Evolutionary conservation across 1,140 invertebrate genomes (phyloP).

Genomic region (Drosophila ironensis): DNA sequence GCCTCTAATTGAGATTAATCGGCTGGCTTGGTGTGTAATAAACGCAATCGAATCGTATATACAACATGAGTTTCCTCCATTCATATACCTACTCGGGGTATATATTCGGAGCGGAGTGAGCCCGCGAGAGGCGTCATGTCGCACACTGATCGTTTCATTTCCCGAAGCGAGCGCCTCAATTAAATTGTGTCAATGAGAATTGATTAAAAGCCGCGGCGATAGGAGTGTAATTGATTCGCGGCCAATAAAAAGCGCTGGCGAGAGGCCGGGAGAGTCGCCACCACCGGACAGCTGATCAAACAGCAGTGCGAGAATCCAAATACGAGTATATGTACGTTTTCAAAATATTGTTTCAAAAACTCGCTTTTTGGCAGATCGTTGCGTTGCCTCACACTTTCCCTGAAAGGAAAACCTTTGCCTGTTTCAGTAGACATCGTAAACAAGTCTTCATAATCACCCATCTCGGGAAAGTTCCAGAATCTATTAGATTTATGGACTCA

Average conservation of each 20-base stretch:
- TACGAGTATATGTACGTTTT: slow-evolving; percentile 5
- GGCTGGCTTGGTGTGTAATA: slow-evolving; percentile 32
- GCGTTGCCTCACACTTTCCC: background rate
- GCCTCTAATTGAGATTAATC: slow-evolving; percentile 73
- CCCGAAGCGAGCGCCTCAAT: slow-evolving; percentile 48
- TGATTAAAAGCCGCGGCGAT: slow-evolving; percentile 63
- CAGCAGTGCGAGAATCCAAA: background rate
- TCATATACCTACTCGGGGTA: background rate
- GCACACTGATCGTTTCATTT: slow-evolving; percentile 33
- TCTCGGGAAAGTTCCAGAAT: background rate
- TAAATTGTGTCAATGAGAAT: slow-evolving; percentile 76
- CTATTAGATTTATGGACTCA: too few species aligned
- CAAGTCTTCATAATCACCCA: slow-evolving; percentile 7
- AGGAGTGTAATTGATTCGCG: slow-evolving; percentile 59
- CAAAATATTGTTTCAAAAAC: background rate
- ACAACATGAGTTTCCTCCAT: slow-evolving; percentile 25
- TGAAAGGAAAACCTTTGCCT: background rate
- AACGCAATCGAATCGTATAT: slow-evolving; percentile 51
- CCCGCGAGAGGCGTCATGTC: slow-evolving; percentile 24
- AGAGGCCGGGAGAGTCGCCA: background rate
- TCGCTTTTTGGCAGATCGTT: background rate
- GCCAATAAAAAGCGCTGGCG: slow-evolving; percentile 25
- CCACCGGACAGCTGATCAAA: slow-evolving; percentile 41
- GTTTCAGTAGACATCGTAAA: slow-evolving; percentile 13
- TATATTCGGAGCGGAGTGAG: background rate